These are phyloP conservation scores for Otis tarda DNA, from an alignment of 2,113 vertebrate genomes.

Conservation along the genomic window DNA sequence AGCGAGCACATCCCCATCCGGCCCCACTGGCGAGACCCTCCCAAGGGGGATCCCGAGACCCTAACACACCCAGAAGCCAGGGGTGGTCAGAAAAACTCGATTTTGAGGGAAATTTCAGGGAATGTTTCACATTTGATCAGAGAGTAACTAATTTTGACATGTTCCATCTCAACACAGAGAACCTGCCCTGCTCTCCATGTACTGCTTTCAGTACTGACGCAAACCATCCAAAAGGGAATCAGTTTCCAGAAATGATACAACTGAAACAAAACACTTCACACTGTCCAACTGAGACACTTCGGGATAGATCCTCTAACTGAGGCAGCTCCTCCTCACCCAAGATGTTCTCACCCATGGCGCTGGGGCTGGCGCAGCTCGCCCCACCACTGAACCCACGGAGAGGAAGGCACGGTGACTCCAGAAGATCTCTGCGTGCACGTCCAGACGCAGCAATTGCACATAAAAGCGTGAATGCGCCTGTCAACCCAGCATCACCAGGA, in stretches of 20 bases:
- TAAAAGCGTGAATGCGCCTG: accelerated
- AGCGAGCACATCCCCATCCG: accelerated
- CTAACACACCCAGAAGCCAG: not conserved
- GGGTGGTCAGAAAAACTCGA: not conserved
- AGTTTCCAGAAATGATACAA: not conserved
- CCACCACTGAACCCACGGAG: not conserved
- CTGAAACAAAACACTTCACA: not conserved
- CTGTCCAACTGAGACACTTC: not conserved
- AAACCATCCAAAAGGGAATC: not conserved
- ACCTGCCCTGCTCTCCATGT: not conserved
- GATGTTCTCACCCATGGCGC: not conserved
- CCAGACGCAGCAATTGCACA: accelerated
- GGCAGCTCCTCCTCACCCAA: not conserved
- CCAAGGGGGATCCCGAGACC: accelerated
- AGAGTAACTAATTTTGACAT: not conserved
- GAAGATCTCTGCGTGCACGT: accelerated
- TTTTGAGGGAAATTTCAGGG: not conserved
- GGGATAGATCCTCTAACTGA: not conserved
- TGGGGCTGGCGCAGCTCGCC: not conserved
- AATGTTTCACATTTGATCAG: not conserved
- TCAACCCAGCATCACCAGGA: accelerated
- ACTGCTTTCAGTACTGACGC: not conserved
- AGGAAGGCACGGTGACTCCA: not conserved
- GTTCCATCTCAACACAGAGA: not conserved
- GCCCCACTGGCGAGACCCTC: not conserved